A percentile compares a stretch with the other conserved stretches of the same genome.
These are phyloP conservation scores for Chirona hameri DNA, from an alignment of 2,888 invertebrate species.

Conservation along the genomic window DNA sequence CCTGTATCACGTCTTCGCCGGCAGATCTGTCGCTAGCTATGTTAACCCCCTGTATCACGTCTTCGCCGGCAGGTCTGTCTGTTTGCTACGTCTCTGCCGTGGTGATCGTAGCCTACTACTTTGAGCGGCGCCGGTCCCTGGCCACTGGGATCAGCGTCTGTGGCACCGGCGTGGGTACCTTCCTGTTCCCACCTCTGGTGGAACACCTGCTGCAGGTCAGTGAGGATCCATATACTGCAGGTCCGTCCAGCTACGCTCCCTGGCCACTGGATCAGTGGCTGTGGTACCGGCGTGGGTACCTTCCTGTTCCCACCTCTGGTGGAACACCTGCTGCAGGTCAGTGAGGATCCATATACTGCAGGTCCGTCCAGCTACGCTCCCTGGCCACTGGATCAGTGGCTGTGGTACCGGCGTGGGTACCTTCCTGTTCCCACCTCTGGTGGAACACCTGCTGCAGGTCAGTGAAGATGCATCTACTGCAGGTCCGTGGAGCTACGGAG, in stretches of 20 bases:
- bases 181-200: conserved; percentile 76
- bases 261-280: conserved; percentile 84
- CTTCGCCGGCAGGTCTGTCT: conserved; percentile 59
- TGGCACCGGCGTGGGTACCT: conserved; percentile 83
- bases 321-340: conserved; percentile 57
- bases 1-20: too few species aligned
- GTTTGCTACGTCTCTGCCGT: conserved; percentile 84
- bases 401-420: too few species aligned
- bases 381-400: too few species aligned
- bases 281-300: conserved; percentile 83
- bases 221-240: too few species aligned
- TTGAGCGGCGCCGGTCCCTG: conserved; percentile 75
- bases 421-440: too few species aligned
- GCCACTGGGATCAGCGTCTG: conserved; percentile 83
- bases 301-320: conserved; percentile 79
- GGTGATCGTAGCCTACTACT: conserved; percentile 85
- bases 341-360: too few species aligned
- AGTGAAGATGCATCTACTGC: too few species aligned
- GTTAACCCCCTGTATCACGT: too few species aligned
- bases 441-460: conserved; percentile 57
- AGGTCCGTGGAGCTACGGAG: too few species aligned
- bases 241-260: conserved; percentile 67
- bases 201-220: conserved; percentile 57
- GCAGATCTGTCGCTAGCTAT: too few species aligned
- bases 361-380: too few species aligned